Evolutionary conservation across 2,113 vertebrate species (phyloP), one percentile per base, ranked within the genome.

Genomic region (Upupa epops): DNA sequence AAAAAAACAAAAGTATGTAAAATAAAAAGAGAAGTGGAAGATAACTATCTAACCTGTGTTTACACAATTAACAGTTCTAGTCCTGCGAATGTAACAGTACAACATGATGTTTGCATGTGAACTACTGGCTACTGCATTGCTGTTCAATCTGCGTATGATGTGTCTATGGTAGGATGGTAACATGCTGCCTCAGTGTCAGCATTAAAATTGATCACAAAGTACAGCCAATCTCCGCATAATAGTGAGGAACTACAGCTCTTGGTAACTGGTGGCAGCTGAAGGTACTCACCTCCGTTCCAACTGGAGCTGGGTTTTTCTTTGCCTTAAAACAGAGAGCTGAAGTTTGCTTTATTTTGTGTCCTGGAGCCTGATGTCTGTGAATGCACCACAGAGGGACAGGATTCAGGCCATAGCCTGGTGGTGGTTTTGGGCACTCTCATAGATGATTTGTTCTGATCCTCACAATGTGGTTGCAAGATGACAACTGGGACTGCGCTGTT

Each of bases 21-120:
- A 75, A 89, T 68, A 92, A 71, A 65, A 75, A 59, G 49, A 88
- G 34, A 91, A 88, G 65, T 37, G 15, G 45, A 80, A 89, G 65
- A 25, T 64, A 31, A 61, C 86, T 60, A 45, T 68, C 63, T 74
- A 66, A 82, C 48, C 28, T 63, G 52, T 88, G 71, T 92, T 95
- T 86, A 73, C 69, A 56, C 49, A 31, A 20, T 46, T 49, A 86
- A 56, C 40, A 63, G 40, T 87, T 93, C 78, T 61, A 89, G 76
- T 90, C 78, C 84, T 78, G 82, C 68, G 63, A 68, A 52, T 81
- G 70, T 93, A 88, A 78, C 90, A 90, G 89, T 88, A 69, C 69
- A 87, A 85, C 93, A 88, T 8, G 1, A 61, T 92, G 87, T 94
- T 96, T 95, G 92, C 84, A 75, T 96, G 78, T 85, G 84, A 82